phyloP scores from a whole-genome alignment of 2,888 invertebrate species.

The Syrphus vitripennis region DNA sequence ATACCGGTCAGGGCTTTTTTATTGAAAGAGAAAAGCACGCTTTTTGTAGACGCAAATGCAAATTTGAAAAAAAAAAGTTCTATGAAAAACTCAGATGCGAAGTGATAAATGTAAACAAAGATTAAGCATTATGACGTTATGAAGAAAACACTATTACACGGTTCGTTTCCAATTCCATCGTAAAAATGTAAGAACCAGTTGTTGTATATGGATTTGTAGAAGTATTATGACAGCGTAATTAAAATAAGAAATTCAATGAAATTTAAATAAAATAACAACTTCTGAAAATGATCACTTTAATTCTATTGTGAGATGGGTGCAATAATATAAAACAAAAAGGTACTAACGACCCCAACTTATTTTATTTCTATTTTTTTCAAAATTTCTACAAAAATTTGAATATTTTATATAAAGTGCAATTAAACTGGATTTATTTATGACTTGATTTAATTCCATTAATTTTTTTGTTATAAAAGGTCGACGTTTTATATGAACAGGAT shows the following conservation, averaged over 20 bases:
- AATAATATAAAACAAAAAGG: no score
- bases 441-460: background rate
- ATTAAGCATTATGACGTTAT: background rate
- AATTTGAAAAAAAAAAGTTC: background rate
- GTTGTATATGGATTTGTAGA: background rate
- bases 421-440: background rate
- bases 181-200: background rate
- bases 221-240: background rate
- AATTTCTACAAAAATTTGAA: background rate
- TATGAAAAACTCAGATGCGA: background rate
- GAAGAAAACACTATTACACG: background rate
- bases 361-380: no score
- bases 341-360: no score
- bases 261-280: background rate
- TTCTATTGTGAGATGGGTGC: no score
- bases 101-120: background rate
- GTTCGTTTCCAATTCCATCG: background rate
- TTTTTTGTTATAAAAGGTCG: background rate
- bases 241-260: background rate
- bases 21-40: background rate
- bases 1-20: background rate
- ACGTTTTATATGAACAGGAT: background rate
- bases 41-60: background rate
- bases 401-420: background rate
- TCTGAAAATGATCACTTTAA: no score